Evolutionary conservation across 2,888 invertebrate species (phyloP).

Genomic region (Prenolepis imparis): DNA sequence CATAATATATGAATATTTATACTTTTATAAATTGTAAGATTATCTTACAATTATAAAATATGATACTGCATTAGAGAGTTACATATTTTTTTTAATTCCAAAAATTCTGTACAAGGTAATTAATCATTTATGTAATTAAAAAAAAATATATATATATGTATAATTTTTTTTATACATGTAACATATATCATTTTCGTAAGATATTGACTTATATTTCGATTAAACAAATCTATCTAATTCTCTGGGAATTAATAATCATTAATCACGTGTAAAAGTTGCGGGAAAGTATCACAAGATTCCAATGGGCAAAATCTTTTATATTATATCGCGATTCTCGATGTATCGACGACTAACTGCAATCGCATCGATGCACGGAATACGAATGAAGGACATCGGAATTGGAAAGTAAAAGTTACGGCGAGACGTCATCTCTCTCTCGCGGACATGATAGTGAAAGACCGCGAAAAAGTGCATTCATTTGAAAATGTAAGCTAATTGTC

Average conservation of each 20-base stretch:
- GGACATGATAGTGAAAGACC: constrained; percentile 60
- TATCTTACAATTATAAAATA: background rate
- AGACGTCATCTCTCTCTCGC: constrained; percentile 25
- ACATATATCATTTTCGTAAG: background rate
- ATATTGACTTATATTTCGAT: background rate
- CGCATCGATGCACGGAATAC: constrained; percentile 52
- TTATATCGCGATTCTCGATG: constrained; percentile 3
- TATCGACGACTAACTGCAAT: constrained; percentile 50
- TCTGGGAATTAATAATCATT: constrained; percentile 3
- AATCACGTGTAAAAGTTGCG: background rate
- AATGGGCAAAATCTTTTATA: constrained; percentile 3
- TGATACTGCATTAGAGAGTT: background rate
- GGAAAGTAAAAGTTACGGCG: constrained; percentile 71
- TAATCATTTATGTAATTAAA: background rate
- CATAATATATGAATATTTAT: background rate
- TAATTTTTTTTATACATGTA: background rate
- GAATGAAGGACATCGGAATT: constrained; percentile 36
- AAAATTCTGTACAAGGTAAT: constrained; percentile 7
- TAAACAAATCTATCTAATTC: background rate
- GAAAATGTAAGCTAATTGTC: constrained; percentile 69
- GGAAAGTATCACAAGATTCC: background rate
- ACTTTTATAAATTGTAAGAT: background rate
- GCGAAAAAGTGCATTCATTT: constrained; percentile 63
- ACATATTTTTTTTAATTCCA: background rate
- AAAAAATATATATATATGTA: no score